Evolutionary conservation across 2,888 invertebrate genomes (phyloP), one percentile per base, ranked within the genome.

Genomic region (Spilarctia lutea): DNA sequence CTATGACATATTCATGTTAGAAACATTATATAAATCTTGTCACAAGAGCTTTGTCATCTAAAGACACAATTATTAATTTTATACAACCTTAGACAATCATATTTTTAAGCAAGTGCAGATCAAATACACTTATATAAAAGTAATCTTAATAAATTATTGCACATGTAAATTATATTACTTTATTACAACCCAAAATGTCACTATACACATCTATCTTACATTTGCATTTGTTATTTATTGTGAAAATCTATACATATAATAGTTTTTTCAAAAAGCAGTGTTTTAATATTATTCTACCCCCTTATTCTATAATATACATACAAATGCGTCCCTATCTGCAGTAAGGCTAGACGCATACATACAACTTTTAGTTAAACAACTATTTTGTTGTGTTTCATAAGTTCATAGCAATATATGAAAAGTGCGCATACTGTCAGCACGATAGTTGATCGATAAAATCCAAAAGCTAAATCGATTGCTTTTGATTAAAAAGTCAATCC

Each of bases 141-240:
- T 48, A 73, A 52, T 70, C 11, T 73, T 27, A 45, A 79, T 77
- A 83, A 77, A 83, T 73, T 75, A 76, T 79, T 83, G 70, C 83
- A 83, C 80, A 76, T 73, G 48, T 35, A 66, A 71, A 35, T 70
- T 63, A 27, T 81, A 81, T 83, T 71, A 79, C 60, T 68, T 39
- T 42, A 1, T 52, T 48, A 45, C 56, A 67, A 65, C 74, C 56
- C 56, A 33, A 48, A 16, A 65, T 52, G 16, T n/a, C 52, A 24
- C 2, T 24, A n/a, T 56, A 56, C 27, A 56, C 45, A 69, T 70
- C n/a, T 70, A 56, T 56, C n/a, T 27, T 27, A 30, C 63, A 63
- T 18, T 30, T 63, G 18, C 16, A 6, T 63, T 27, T 30, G 18
- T 63, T 63, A 63, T 30, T 63, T 63, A 27, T 63, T 63, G 63